phyloP scores from a whole-genome alignment of 2,888 invertebrate genomes.

The Eulithis testata region DNA sequence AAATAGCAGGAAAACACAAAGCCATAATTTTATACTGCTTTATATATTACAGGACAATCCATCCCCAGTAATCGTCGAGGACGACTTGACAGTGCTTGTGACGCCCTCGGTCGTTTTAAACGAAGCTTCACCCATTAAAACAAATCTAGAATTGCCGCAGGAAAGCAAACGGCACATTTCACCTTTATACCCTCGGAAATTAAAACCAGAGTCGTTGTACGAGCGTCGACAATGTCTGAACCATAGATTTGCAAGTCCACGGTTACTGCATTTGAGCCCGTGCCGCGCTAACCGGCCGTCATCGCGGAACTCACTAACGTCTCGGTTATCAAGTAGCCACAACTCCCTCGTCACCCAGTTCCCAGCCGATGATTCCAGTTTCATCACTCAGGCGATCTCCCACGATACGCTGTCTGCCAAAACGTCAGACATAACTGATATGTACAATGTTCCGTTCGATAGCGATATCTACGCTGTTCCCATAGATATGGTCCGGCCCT shows the following conservation, averaged over 20 bases:
- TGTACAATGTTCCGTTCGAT: constrained; percentile 95
- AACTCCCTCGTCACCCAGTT: constrained; percentile 91
- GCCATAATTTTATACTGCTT: constrained; percentile 1
- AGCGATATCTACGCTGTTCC: constrained; percentile 95
- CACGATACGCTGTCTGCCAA: constrained; percentile 90
- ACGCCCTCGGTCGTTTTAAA: constrained; percentile 60
- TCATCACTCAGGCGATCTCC: constrained; percentile 95
- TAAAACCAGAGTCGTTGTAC: constrained; percentile 69
- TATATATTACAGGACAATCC: constrained; percentile 70
- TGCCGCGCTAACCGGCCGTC: constrained; percentile 87
- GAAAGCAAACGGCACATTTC: constrained; percentile 61
- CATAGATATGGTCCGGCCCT: constrained; percentile 90
- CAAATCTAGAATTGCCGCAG: constrained; percentile 54
- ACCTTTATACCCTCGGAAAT: constrained; percentile 70
- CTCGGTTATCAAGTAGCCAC: constrained; percentile 93
- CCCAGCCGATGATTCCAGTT: constrained; percentile 92
- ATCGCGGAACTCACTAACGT: constrained; percentile 90
- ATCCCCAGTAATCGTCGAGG: constrained; percentile 51
- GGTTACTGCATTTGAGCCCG: constrained; percentile 85
- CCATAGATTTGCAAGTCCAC: constrained; percentile 75
- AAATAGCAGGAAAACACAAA: constrained; percentile 17
- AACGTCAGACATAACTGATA: constrained; percentile 91
- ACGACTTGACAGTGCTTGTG: constrained; percentile 57
- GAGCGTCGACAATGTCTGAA: constrained; percentile 74
- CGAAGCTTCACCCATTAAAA: constrained; percentile 53